Conservation (phyloP, 2,113 vertebrate genomes). For the Chionomys nivalis region DNA sequence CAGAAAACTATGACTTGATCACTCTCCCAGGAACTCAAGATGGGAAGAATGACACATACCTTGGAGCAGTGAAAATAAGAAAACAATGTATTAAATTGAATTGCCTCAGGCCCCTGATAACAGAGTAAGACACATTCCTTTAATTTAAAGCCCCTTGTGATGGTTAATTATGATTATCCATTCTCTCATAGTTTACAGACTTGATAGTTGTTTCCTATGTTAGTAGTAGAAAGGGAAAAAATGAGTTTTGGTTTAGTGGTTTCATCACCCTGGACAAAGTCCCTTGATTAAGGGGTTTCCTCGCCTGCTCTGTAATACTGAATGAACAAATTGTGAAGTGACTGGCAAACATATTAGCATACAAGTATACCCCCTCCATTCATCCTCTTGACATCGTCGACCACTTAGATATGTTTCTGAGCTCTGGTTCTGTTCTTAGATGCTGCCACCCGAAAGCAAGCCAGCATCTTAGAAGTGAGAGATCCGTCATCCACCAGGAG, state of each 20-base stretch:
- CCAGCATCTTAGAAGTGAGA: neutral
- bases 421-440: neutral
- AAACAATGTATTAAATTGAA: neutral
- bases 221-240: slow-evolving; percentile 8
- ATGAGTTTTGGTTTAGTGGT: neutral
- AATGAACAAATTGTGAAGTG: neutral
- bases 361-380: neutral
- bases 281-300: neutral
- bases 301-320: neutral
- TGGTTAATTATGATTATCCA: neutral
- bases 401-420: neutral
- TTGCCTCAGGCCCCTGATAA: neutral
- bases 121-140: neutral
- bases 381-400: neutral
- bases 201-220: neutral
- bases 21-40: neutral
- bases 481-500: neutral
- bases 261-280: neutral
- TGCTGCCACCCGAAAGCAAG: neutral
- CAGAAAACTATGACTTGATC: slow-evolving; percentile 12
- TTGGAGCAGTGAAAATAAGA: neutral
- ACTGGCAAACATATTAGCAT: neutral
- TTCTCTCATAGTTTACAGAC: neutral
- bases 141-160: neutral
- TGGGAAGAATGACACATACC: neutral